Evolutionary conservation across 2,797 vertebrate species (phyloP), one percentile per base, ranked within the genome.

Genomic region (Notolabrus celidotus): DNA sequence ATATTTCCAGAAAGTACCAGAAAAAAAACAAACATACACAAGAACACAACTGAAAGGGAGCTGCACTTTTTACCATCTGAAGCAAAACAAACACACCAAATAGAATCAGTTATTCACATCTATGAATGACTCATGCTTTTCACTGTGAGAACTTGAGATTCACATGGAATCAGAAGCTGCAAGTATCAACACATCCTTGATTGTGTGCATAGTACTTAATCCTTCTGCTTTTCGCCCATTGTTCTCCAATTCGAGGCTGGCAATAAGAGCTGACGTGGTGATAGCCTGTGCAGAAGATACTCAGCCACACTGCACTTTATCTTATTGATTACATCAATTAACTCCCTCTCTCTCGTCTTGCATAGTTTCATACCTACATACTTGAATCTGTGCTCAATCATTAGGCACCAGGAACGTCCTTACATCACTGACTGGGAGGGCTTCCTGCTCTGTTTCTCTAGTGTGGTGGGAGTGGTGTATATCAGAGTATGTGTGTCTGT

Each of bases 271-370:
- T 81, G 74, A 85, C 53, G 58, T 63, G 16, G 77, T 67, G 27
- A 75, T 77, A 79, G 69, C 1, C 4, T 10, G 1, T 47, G 27
- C 58, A 49, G 54, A 57, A 67, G 51, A 61, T 15, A 62, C 50
- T 49, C 43, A 64, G 25, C 53, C 50, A 67, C 42, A n/a, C 41
- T 58, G 82, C 79, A 80, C 86, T 86, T 74, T 58, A 45, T 67
- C 34, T 47, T 80, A 85, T 77, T 85, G 80, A 86, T 82, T 71
- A 56, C 41, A 66, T 74, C 56, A 79, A 73, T 78, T 67, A 71
- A 42, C 23, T 55, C 29, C 5, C 25, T 5, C 14, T 17, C 22
- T 29, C 20, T 41, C 25, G 65, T 57, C 57, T 72, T 59, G 67
- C 61, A 38, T 53, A 42, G 14, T 72, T 61, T 63, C 16, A 78